These are phyloP conservation scores for Nomada lathburiana DNA, from an alignment of 2,888 invertebrate genomes.

Conservation along the genomic window DNA sequence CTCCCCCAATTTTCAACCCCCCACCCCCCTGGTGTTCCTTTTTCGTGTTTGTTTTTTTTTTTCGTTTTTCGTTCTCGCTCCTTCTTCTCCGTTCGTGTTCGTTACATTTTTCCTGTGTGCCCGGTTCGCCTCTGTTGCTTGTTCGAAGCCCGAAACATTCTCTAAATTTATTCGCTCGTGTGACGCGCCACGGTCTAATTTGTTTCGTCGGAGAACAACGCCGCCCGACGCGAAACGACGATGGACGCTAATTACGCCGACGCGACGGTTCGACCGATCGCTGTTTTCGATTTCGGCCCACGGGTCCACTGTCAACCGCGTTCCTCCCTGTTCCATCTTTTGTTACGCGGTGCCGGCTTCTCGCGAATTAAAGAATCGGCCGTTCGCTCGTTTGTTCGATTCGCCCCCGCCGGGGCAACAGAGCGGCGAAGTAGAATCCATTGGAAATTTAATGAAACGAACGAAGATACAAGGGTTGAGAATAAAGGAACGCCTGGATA, in stretches of 20 bases:
- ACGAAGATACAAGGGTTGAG: background rate
- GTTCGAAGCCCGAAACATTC: conserved; percentile 69
- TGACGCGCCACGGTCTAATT: conserved; percentile 71
- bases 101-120: background rate
- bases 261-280: conserved; percentile 60
- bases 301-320: conserved; percentile 1
- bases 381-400: background rate
- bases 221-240: conserved; percentile 52
- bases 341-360: background rate
- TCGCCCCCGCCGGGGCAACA: background rate
- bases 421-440: background rate
- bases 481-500: too few species aligned
- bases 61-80: background rate
- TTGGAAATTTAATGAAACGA: background rate
- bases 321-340: conserved; percentile 7
- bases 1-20: conserved; percentile 54
- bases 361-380: conserved; percentile 20
- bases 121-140: conserved; percentile 11
- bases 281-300: conserved; percentile 60
- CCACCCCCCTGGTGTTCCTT: conserved; percentile 52
- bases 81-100: background rate
- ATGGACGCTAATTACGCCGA: conserved; percentile 71
- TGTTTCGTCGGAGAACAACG: conserved; percentile 71
- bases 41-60: background rate
- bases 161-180: conserved; percentile 76